Evolutionary conservation across 2,113 vertebrate genomes (phyloP).

Genomic region (Istiophorus platypterus): DNA sequence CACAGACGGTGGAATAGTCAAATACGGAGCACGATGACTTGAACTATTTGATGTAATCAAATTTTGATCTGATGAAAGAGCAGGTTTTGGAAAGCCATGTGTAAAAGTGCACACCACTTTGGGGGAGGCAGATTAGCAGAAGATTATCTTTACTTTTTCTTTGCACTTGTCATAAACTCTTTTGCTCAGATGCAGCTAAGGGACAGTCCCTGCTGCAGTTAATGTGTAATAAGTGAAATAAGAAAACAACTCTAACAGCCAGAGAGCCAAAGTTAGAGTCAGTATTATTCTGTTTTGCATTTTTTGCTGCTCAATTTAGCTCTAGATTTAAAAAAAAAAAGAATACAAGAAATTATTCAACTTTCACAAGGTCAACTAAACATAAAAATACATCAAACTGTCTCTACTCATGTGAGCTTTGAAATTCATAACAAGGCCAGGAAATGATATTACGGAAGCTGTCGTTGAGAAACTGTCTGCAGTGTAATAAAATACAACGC

Average conservation of each 20-base stretch:
- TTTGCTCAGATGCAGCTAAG: background rate
- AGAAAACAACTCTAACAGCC: background rate
- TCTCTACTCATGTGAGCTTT: background rate
- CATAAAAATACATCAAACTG: background rate
- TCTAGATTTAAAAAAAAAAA: background rate
- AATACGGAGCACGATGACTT: slow-evolving; percentile 34
- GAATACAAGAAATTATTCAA: background rate
- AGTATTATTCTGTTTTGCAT: background rate
- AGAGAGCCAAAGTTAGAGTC: background rate
- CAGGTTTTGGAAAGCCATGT: slow-evolving; percentile 28
- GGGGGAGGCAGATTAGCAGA: slow-evolving; percentile 35
- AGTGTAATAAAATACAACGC: background rate
- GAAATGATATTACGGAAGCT: background rate
- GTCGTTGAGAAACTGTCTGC: background rate
- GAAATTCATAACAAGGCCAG: background rate
- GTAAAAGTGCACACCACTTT: slow-evolving; percentile 10
- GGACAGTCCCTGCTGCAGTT: background rate
- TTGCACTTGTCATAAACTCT: background rate
- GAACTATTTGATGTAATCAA: slow-evolving; percentile 47
- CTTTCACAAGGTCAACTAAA: background rate
- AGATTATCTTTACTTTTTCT: slow-evolving; percentile 34
- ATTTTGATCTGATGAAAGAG: slow-evolving; percentile 40
- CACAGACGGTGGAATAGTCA: slow-evolving; percentile 39
- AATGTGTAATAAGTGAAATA: background rate
- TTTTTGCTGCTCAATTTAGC: background rate